phyloP scores from a whole-genome alignment of 1,140 invertebrate species.

The Melanaphis sacchari region DNA sequence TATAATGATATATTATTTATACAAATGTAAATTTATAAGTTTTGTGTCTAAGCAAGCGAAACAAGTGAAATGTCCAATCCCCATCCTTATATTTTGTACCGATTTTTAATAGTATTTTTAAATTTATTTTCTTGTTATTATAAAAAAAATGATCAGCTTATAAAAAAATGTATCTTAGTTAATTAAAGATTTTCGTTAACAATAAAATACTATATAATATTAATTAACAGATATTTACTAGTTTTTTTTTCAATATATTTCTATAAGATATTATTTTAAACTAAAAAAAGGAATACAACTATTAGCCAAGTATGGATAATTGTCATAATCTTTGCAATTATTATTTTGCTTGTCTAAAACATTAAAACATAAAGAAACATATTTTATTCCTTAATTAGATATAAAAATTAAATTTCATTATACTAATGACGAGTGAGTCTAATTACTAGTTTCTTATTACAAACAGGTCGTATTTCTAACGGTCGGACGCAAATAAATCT shows the following conservation, averaged over 20 bases:
- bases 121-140: neutral
- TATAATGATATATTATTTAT: neutral
- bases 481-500: neutral
- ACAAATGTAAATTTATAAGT: neutral
- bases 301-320: neutral
- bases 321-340: neutral
- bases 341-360: neutral
- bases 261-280: neutral
- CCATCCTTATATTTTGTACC: neutral
- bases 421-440: neutral
- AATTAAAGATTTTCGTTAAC: neutral
- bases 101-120: neutral
- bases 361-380: neutral
- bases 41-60: neutral
- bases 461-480: neutral
- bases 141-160: neutral
- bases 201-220: neutral
- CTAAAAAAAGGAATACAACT: neutral
- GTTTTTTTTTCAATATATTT: neutral
- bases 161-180: neutral
- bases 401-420: neutral
- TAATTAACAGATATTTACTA: neutral
- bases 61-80: neutral
- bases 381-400: slow-evolving; percentile 5
- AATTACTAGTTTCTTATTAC: slow-evolving; percentile 24